Evolutionary conservation across 2,113 vertebrate species (phyloP).

Genomic region (Myodes glareolus): DNA sequence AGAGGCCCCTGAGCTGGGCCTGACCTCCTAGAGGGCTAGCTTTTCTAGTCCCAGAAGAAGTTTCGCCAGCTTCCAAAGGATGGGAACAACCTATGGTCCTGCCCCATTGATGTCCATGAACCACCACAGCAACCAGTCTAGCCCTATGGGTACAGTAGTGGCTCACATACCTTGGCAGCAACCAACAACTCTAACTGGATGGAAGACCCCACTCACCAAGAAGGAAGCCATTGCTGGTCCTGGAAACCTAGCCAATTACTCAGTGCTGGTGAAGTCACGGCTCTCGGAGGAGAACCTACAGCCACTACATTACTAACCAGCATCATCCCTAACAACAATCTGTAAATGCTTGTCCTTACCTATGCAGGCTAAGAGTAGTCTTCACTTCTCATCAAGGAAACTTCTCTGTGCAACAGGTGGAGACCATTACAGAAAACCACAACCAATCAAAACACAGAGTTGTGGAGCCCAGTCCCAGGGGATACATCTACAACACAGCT

Average conservation of each 20-base stretch:
- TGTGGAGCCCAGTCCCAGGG: background rate
- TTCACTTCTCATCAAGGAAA: background rate
- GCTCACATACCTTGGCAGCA: too few relatives aligned
- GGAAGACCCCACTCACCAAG: background rate
- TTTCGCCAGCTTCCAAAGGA: background rate
- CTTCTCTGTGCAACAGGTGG: background rate
- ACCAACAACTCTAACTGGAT: background rate
- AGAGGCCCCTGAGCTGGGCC: background rate
- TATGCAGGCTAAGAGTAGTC: background rate
- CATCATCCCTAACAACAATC: background rate
- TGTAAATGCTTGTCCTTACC: background rate
- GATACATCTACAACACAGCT: background rate
- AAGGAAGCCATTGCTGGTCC: background rate
- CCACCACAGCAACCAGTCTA: too few relatives aligned
- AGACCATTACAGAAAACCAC: background rate
- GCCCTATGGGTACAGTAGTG: background rate
- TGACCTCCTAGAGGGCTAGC: background rate
- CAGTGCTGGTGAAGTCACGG: background rate
- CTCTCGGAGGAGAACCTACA: background rate
- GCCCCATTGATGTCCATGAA: background rate
- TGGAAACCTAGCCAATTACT: background rate
- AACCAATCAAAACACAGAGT: background rate
- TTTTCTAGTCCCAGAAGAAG: background rate
- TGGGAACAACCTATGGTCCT: background rate
- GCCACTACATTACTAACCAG: background rate